These are phyloP conservation scores for Conopomorpha cramerella DNA, from an alignment of 1,140 invertebrate species.

Conservation along the genomic window DNA sequence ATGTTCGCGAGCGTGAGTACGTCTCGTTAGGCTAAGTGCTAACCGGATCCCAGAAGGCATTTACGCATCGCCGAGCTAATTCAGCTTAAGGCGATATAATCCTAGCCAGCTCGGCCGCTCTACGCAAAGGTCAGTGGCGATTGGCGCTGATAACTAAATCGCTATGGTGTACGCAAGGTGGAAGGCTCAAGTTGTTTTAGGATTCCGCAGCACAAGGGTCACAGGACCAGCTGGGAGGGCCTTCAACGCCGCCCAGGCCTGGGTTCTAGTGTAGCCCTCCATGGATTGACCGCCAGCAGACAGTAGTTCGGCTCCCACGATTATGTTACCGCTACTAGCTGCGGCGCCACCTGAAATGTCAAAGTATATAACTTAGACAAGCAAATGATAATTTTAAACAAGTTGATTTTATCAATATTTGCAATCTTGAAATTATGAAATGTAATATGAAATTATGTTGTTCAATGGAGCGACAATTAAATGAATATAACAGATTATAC, in stretches of 20 bases:
- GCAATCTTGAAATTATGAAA: too few relatives aligned
- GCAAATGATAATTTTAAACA: too few relatives aligned
- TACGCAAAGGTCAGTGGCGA: too few relatives aligned
- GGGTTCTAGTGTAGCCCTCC: slow-evolving; percentile 82
- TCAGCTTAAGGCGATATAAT: too few relatives aligned
- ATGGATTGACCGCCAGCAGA: slow-evolving; percentile 82
- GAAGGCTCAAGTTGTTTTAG: too few relatives aligned
- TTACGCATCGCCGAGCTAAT: slow-evolving; percentile 10
- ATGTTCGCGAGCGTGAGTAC: slow-evolving; percentile 11
- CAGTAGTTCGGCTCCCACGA: slow-evolving; percentile 85
- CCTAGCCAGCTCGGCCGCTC: too few relatives aligned
- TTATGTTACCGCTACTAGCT: slow-evolving; percentile 82
- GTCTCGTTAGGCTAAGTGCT: slow-evolving; percentile 14
- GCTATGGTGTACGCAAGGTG: too few relatives aligned
- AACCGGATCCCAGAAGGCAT: slow-evolving; percentile 10
- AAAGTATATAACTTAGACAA: not conserved
- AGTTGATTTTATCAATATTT: too few relatives aligned
- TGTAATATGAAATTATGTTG: too few relatives aligned
- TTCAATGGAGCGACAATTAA: too few relatives aligned
- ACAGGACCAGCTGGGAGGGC: slow-evolving; percentile 82
- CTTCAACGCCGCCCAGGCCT: slow-evolving; percentile 93
- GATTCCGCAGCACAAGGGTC: slow-evolving; percentile 46
- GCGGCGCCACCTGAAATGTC: slow-evolving; percentile 80
- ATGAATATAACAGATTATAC: too few relatives aligned
- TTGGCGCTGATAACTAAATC: too few relatives aligned